Evolutionary conservation across 2,113 vertebrate genomes (phyloP).

Genomic region (Indicator indicator): DNA sequence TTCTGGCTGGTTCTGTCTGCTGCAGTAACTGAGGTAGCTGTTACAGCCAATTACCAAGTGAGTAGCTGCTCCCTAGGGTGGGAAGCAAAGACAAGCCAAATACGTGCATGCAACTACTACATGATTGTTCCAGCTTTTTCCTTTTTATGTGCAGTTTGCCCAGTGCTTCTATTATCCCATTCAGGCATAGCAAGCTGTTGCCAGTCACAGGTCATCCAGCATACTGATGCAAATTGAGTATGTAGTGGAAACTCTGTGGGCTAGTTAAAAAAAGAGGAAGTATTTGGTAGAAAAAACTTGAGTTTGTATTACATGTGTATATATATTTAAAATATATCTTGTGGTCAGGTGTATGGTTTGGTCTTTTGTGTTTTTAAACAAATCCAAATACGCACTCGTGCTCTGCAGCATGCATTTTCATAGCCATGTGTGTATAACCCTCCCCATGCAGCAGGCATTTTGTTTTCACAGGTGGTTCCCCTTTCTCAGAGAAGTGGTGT

Average conservation of each 20-base stretch:
- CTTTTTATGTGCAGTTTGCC: neutral
- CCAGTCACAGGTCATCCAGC: neutral
- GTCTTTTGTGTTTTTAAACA: neutral
- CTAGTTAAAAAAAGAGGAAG: neutral
- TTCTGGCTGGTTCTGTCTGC: neutral
- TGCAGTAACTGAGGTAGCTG: neutral
- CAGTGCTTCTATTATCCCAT: too few relatives aligned
- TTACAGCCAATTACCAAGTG: neutral
- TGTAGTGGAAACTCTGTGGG: neutral
- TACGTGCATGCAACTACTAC: neutral
- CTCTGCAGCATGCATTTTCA: neutral
- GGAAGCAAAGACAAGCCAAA: neutral
- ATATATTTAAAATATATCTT: neutral
- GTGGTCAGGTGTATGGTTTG: neutral
- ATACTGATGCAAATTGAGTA: accelerated
- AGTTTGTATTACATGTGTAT: neutral
- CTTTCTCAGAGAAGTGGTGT: slow-evolving; percentile 95
- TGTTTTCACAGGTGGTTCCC: slow-evolving; percentile 87
- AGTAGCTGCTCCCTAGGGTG: neutral
- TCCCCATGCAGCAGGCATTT: neutral
- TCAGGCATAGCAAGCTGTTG: neutral
- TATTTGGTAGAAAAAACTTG: neutral
- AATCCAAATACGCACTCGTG: neutral
- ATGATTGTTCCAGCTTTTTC: neutral
- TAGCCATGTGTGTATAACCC: neutral